phyloP scores from a whole-genome alignment of 2,113 vertebrate species.

The Microtus oregoni region DNA sequence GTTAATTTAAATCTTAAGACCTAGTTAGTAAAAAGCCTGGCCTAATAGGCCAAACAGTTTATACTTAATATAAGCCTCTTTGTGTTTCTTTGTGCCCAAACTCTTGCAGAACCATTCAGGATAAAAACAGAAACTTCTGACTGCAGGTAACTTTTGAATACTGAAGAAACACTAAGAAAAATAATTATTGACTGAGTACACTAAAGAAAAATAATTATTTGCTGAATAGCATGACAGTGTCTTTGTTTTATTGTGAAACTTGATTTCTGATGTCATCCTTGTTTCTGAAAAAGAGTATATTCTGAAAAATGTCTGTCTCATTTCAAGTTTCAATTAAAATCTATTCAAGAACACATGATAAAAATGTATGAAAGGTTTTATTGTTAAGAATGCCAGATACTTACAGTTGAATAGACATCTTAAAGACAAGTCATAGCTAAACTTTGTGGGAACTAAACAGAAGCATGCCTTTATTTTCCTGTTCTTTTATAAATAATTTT shows the following conservation, averaged over 20 bases:
- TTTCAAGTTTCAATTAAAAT: constrained; percentile 36
- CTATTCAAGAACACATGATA: neutral
- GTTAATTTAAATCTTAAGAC: no score
- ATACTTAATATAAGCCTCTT: no score
- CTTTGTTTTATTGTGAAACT: neutral
- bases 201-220: neutral
- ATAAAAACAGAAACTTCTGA: no score
- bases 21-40: no score
- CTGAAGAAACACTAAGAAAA: neutral
- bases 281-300: neutral
- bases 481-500: neutral
- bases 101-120: no score
- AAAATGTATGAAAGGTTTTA: neutral
- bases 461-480: neutral
- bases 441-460: neutral
- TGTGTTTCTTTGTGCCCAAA: no score
- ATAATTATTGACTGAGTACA: neutral
- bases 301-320: neutral
- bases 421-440: neutral
- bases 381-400: neutral
- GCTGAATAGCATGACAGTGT: neutral
- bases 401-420: neutral
- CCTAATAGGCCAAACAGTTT: no score
- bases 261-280: neutral
- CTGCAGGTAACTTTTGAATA: neutral